These are phyloP conservation scores for Actenoides lindsayi DNA, from an alignment of 2,113 vertebrate genomes.

Conservation along the genomic window DNA sequence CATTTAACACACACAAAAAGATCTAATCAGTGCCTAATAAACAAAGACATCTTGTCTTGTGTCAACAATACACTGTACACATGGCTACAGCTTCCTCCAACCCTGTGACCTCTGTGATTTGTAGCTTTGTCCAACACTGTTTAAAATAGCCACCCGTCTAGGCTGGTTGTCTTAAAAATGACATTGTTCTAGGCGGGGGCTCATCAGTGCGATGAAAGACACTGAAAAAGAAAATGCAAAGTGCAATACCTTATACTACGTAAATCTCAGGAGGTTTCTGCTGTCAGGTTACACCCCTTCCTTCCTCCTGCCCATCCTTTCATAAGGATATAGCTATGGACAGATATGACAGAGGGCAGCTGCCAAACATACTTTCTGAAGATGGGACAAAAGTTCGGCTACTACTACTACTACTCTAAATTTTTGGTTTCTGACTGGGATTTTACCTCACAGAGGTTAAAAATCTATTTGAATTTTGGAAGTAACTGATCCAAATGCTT, in stretches of 20 bases:
- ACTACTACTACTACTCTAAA: not conserved
- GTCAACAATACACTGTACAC: not conserved
- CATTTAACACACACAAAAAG: not conserved
- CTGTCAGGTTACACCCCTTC: not conserved
- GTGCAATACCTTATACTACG: not conserved
- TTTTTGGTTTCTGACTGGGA: not conserved
- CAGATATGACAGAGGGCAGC: not conserved
- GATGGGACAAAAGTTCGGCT: not conserved
- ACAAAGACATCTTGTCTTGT: not conserved
- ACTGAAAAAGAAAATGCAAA: not conserved
- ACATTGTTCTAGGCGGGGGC: not conserved
- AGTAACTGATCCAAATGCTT: not conserved
- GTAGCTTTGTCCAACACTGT: not conserved
- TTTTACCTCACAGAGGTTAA: not conserved
- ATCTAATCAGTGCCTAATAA: not conserved
- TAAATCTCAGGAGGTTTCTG: not conserved
- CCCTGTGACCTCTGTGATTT: not conserved
- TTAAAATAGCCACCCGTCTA: not conserved
- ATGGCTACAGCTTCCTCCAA: not conserved
- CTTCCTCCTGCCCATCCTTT: not conserved
- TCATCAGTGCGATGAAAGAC: not conserved
- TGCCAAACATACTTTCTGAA: not conserved
- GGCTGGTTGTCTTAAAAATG: not conserved
- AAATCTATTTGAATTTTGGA: not conserved
- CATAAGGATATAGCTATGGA: not conserved